A percentile compares a stretch with the other conserved stretches of the same genome.
Conservation (phyloP, 1,140 invertebrate species). For the Meloidogyne floridensis region DNA sequence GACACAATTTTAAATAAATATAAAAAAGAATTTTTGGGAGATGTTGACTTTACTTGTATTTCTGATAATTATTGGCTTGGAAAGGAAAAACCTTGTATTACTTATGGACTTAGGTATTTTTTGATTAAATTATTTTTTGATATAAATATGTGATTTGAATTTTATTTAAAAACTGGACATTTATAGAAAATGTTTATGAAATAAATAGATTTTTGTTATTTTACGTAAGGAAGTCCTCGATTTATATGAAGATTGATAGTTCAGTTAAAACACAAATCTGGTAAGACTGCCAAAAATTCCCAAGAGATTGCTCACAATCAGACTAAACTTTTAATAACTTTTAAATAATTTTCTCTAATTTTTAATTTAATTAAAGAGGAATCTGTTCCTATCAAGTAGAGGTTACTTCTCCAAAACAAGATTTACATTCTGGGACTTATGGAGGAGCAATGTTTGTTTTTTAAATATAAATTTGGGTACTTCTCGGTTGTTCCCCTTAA, state of each 20-base stretch:
- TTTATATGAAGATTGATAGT: too few species aligned
- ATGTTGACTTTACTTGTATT: slow-evolving; percentile 92
- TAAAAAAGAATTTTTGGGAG: slow-evolving; percentile 76
- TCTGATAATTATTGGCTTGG: slow-evolving; percentile 99
- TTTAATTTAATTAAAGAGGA: slow-evolving; percentile 69
- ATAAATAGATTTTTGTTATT: too few species aligned
- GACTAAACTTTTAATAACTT: too few species aligned
- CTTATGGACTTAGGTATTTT: slow-evolving; percentile 78
- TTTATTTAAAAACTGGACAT: too few species aligned
- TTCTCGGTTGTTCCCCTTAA: too few species aligned
- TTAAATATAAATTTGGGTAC: not conserved
- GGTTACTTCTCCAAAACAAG: slow-evolving; percentile 83
- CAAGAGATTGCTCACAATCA: too few species aligned
- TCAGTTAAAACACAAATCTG: too few species aligned
- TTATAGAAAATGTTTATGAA: too few species aligned
- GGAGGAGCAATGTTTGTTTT: slow-evolving; percentile 77
- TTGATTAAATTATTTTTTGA: not conserved
- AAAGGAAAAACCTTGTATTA: slow-evolving; percentile 91
- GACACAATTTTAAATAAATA: slow-evolving; percentile 79
- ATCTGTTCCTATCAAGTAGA: slow-evolving; percentile 89
- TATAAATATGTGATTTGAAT: too few species aligned
- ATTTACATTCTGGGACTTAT: slow-evolving; percentile 91
- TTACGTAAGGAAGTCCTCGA: too few species aligned
- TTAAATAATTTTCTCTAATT: too few species aligned
- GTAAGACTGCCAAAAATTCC: too few species aligned